These are phyloP conservation scores for Odobenus rosmarus DNA, from an alignment of 2,113 vertebrate species.

Conservation along the genomic window DNA sequence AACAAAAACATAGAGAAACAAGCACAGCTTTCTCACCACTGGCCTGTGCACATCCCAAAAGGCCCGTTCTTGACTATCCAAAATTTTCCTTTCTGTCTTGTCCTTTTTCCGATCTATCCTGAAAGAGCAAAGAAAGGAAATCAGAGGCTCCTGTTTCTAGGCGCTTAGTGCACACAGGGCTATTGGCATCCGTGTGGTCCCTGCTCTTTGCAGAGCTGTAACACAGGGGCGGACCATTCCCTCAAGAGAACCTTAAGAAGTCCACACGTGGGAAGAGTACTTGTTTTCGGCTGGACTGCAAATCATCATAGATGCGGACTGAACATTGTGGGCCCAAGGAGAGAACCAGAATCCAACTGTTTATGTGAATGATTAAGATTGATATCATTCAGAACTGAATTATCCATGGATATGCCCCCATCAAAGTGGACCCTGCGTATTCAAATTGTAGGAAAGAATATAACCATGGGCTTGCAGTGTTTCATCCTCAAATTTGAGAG, in stretches of 20 bases:
- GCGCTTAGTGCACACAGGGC: background rate
- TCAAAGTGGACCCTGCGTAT: background rate
- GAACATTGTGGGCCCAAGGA: background rate
- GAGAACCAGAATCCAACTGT: background rate
- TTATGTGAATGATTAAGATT: background rate
- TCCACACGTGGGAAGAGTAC: background rate
- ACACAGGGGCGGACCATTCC: accelerated
- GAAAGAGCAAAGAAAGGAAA: conserved; percentile 74
- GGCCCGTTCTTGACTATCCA: conserved; percentile 97
- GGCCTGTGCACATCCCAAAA: conserved; percentile 99
- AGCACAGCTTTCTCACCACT: conserved; percentile 89
- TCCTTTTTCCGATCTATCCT: conserved; percentile 98
- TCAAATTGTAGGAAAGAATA: background rate
- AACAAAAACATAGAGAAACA: background rate
- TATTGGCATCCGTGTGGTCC: too few species aligned
- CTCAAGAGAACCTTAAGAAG: background rate
- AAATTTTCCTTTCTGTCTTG: conserved; percentile 97
- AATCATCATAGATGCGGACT: background rate
- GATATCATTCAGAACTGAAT: background rate
- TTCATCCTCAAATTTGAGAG: background rate
- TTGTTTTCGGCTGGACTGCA: background rate
- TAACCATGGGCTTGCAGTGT: background rate
- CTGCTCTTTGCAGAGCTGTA: background rate
- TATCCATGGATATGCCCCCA: accelerated
- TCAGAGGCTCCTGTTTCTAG: background rate